Evolutionary conservation across 1,140 invertebrate species (phyloP), one percentile per base, ranked within the genome.

Genomic region (Magallana gigas): DNA sequence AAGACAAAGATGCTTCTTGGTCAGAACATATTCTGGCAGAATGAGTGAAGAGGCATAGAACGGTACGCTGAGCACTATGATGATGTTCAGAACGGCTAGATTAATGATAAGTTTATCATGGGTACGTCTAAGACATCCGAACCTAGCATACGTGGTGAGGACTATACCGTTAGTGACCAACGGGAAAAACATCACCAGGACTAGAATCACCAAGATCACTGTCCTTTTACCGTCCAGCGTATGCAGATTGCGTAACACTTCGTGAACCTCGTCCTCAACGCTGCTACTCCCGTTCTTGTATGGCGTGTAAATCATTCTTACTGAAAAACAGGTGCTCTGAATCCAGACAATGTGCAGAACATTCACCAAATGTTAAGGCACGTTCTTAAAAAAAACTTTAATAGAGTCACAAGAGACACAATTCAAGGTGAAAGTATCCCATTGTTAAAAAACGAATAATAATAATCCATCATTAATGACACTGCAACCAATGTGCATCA

Each of bases 91-190:
- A 84, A 83, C 56, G 9, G 86, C 86, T 14, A 87, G 12, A 12
- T 68, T 68, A 8, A 87, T 87, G 16, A 87, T 60, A 18, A 87
- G 56, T 12, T 62, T 84, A 14, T 87, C 86, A 18, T 87, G 86
- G 7, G 59, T 83, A 11, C 57, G 83, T 23, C 86, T 14, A 16
- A 87, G 58, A 62, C 86, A 87, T 29, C 60, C 57, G 18, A 84
- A 87, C 18, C 64, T 57, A 1, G 57, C 57, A 59, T 83, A 83
- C 5, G 58, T 81, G 8, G 29, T 16, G 14, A 87, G 56, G 9
- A 87, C 57, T n/a, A 87, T 16, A 12, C 59, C 18, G 18, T 87
- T 87, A 1, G 36, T 62, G 48, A 29, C 11, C 64, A 81, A 57
- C 36, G 57, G 76, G 14, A 60, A 82, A 57, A 82, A 1, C 57